phyloP scores from a whole-genome alignment of 2,888 invertebrate genomes.

The Conops quadrifasciatus region DNA sequence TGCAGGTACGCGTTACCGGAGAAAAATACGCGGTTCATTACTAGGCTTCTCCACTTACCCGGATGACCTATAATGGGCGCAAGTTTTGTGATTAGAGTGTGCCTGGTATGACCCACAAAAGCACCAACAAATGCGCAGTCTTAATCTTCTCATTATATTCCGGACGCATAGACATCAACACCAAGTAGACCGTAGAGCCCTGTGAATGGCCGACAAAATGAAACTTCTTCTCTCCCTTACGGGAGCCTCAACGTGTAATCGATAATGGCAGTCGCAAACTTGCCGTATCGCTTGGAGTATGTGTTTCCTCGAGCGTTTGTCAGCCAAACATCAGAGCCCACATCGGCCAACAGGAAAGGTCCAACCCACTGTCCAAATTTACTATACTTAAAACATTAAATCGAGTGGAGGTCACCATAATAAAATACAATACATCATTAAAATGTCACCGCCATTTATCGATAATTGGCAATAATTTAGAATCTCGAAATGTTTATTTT shows the following conservation, averaged over 20 bases:
- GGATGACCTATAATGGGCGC: conserved; percentile 32
- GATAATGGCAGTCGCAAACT: conserved; percentile 54
- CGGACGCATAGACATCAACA: conserved; percentile 44
- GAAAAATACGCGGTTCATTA: conserved; percentile 28
- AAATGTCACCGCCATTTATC: too few species aligned
- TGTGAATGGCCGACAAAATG: conserved; percentile 51
- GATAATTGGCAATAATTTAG: too few species aligned
- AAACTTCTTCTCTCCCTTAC: conserved; percentile 34
- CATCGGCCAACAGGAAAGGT: conserved; percentile 46
- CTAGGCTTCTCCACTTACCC: conserved; percentile 7
- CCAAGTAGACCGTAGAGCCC: conserved; percentile 46
- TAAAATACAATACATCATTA: too few species aligned
- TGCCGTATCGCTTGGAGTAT: conserved; percentile 48
- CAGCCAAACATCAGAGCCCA: conserved; percentile 52
- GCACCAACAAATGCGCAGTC: conserved; percentile 45
- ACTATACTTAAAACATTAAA: too few species aligned
- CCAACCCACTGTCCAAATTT: conserved; percentile 35
- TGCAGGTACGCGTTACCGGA: conserved; percentile 13
- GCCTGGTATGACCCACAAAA: conserved; percentile 62
- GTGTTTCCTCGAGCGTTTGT: conserved; percentile 49
- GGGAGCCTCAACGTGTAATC: conserved; percentile 44
- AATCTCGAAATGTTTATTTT: too few species aligned
- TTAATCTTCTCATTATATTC: conserved; percentile 47
- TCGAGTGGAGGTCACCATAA: too few species aligned
- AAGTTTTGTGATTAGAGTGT: conserved; percentile 56